Percentiles rank a stretch among this genome's conserved stretches.
Conservation (phyloP, 2,113 vertebrate genomes). For the Ophthalmolycus amberensis region DNA sequence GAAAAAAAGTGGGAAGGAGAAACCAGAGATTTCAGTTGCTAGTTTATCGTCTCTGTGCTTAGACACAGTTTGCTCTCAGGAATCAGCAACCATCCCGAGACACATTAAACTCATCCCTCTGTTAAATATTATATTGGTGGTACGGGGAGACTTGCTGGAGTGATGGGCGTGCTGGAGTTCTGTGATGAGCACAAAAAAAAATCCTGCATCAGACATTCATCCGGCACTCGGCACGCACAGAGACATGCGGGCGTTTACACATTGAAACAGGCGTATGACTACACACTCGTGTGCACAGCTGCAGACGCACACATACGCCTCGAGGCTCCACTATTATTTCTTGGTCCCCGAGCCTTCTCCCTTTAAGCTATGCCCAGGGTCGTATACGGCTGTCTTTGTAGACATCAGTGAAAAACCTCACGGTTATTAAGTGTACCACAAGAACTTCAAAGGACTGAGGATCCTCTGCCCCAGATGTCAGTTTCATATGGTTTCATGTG, state of each 20-base stretch:
- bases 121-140: constrained; percentile 54
- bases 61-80: constrained; percentile 37
- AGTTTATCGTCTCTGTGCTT: constrained; percentile 39
- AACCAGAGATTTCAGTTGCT: constrained; percentile 21
- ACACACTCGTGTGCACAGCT: not conserved
- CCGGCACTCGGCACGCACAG: not conserved
- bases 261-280: not conserved
- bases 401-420: constrained; percentile 62
- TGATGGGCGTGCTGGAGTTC: constrained; percentile 9
- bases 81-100: constrained; percentile 36
- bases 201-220: constrained; percentile 45
- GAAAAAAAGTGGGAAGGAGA: not conserved
- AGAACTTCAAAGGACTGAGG: constrained; percentile 70
- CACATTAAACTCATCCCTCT: constrained; percentile 54
- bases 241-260: not conserved
- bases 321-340: constrained; percentile 38
- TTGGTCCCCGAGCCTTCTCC: constrained; percentile 47
- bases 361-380: constrained; percentile 61
- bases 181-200: constrained; percentile 18
- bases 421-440: constrained; percentile 58
- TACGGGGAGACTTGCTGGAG: constrained; percentile 26
- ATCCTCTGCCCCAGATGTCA: constrained; percentile 57
- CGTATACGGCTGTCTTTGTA: constrained; percentile 53
- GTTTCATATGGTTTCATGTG: constrained; percentile 52
- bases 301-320: constrained; percentile 8